Conservation (phyloP, 1,140 invertebrate genomes). For the Hycleus cichorii region DNA sequence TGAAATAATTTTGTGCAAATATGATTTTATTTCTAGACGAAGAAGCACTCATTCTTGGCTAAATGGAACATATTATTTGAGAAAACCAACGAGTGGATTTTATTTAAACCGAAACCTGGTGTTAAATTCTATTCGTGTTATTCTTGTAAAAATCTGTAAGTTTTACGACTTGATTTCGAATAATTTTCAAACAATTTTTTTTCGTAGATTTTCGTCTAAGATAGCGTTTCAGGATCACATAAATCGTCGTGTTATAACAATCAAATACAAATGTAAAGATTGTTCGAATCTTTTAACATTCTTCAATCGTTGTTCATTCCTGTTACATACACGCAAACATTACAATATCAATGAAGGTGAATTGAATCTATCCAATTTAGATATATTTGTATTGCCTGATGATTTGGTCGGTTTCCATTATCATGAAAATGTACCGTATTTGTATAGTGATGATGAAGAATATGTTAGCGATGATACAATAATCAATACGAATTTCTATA, state of each 20-base stretch:
- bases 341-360: conserved; percentile 21
- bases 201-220: conserved; percentile 31
- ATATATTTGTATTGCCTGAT: conserved; percentile 23
- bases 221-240: conserved; percentile 32
- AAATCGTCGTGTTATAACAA: conserved; percentile 25
- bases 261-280: conserved; percentile 29
- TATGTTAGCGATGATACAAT: background rate
- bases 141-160: conserved; percentile 33
- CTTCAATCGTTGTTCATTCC: conserved; percentile 34
- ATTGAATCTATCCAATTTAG: conserved; percentile 30
- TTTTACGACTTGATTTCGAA: background rate
- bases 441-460: conserved; percentile 31
- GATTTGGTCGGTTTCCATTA: conserved; percentile 28
- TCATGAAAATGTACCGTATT: conserved; percentile 23
- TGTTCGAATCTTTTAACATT: conserved; percentile 24
- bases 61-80: conserved; percentile 35
- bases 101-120: conserved; percentile 30
- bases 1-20: no score
- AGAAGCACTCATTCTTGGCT: conserved; percentile 13
- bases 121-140: conserved; percentile 34
- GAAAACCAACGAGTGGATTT: conserved; percentile 29
- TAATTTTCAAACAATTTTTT: conserved; percentile 4
- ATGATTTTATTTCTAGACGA: conserved; percentile 2
- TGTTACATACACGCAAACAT: conserved; percentile 33
- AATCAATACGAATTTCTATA: conserved; percentile 31